Percentiles rank a stretch among this genome's conserved stretches.
Conservation (phyloP, 2,888 invertebrate species). For the Synanthedon vespiformis region DNA sequence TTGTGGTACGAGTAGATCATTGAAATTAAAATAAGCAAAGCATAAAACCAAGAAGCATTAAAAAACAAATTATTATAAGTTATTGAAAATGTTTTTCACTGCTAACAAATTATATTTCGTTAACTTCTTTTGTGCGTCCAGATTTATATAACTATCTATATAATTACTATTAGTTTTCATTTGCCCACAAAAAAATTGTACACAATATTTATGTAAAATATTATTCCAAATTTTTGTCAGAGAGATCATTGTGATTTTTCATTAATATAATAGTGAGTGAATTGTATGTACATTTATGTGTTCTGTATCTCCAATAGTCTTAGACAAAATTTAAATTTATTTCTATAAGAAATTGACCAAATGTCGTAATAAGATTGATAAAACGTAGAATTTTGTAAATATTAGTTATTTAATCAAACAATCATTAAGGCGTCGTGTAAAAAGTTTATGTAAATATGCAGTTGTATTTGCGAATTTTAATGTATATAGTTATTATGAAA, state of each 20-base stretch:
- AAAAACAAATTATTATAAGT: too few relatives aligned
- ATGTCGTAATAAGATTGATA: slow-evolving; percentile 55
- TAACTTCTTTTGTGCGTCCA: too few relatives aligned
- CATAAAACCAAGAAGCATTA: too few relatives aligned
- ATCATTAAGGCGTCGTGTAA: slow-evolving; percentile 41
- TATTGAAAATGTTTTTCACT: too few relatives aligned
- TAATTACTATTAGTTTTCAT: too few relatives aligned
- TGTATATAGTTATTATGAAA: slow-evolving; percentile 45
- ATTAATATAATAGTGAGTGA: neutral
- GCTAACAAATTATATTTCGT: too few relatives aligned
- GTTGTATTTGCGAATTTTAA: slow-evolving; percentile 63
- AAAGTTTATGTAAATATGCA: slow-evolving; percentile 47
- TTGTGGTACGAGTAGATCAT: too few relatives aligned
- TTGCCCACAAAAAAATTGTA: too few relatives aligned
- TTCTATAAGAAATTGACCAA: slow-evolving; percentile 64
- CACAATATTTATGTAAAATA: too few relatives aligned
- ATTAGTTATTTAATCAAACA: slow-evolving; percentile 15
- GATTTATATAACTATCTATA: too few relatives aligned
- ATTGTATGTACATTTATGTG: neutral
- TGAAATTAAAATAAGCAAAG: too few relatives aligned
- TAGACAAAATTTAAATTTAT: slow-evolving; percentile 20
- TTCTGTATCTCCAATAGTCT: neutral
- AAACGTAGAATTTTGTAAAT: slow-evolving; percentile 9
- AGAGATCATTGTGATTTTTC: neutral
- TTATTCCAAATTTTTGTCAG: neutral